Evolutionary conservation across 2,888 invertebrate genomes (phyloP).

Genomic region (Apotomis capreana): DNA sequence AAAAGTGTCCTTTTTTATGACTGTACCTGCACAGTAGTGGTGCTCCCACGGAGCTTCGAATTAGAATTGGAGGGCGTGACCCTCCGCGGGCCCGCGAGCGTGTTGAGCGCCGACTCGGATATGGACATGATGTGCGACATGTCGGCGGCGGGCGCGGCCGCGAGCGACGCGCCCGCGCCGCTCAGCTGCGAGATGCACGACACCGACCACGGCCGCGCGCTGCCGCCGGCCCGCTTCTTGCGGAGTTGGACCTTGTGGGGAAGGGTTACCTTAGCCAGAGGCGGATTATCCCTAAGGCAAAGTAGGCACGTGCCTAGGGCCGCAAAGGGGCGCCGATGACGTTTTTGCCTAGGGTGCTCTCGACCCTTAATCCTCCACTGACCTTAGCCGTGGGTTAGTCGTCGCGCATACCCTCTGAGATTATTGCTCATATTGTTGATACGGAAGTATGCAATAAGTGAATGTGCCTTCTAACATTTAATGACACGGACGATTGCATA

Average conservation of each 20-base stretch:
- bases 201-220: constrained; percentile 93
- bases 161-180: constrained; percentile 75
- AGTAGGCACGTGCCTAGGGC: too few species aligned
- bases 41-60: constrained; percentile 76
- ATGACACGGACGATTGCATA: too few species aligned
- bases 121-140: constrained; percentile 89
- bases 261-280: constrained; percentile 49
- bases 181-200: constrained; percentile 91
- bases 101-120: constrained; percentile 94
- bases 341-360: too few species aligned
- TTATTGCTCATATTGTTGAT: too few species aligned
- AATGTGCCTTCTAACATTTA: too few species aligned
- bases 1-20: neutral
- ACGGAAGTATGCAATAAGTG: too few species aligned
- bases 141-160: constrained; percentile 69
- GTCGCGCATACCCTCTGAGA: too few species aligned
- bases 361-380: too few species aligned
- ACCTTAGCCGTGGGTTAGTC: constrained; percentile 35
- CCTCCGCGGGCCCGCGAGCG: constrained; percentile 82
- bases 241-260: constrained; percentile 85
- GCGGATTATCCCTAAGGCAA: too few species aligned
- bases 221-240: constrained; percentile 82
- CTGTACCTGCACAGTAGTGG: constrained; percentile 77
- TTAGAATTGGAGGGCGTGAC: constrained; percentile 74
- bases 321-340: too few species aligned